Conservation (phyloP, 2,888 invertebrate species). For the Steromphala cineraria region DNA sequence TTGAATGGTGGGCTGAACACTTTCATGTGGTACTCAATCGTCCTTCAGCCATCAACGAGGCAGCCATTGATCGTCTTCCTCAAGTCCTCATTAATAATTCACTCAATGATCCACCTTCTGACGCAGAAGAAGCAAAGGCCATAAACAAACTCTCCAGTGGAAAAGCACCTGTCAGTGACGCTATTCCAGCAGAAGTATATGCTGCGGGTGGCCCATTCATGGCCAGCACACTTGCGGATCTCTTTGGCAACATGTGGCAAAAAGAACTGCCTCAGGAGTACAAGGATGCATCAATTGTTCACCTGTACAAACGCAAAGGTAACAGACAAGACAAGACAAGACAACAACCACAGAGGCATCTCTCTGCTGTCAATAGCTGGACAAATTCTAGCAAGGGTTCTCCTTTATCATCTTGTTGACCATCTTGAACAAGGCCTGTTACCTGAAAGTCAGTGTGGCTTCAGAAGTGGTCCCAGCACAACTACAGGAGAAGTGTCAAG, state of each 20-base stretch:
- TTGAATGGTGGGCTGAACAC: conserved; percentile 37
- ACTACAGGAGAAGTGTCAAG: too few relatives aligned
- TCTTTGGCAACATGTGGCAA: neutral
- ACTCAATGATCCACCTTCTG: too few relatives aligned
- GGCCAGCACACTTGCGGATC: neutral
- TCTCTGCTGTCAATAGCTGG: conserved; percentile 32
- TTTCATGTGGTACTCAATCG: conserved; percentile 31
- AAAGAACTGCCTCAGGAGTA: conserved; percentile 25
- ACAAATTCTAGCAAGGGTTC: conserved; percentile 36
- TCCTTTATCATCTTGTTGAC: too few relatives aligned
- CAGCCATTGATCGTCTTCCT: conserved; percentile 21
- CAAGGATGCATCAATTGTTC: conserved; percentile 36
- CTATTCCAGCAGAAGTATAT: neutral
- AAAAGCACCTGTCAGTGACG: neutral
- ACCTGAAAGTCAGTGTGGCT: too few relatives aligned
- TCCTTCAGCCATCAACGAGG: conserved; percentile 28
- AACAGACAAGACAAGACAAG: conserved; percentile 19
- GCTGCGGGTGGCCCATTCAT: neutral
- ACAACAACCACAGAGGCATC: conserved; percentile 33
- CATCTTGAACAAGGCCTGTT: too few relatives aligned
- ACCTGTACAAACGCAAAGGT: conserved; percentile 24
- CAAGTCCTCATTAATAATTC: neutral
- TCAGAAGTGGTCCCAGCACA: neutral
- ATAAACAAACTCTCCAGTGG: neutral
- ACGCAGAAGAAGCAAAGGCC: neutral